Percentiles rank a stretch among this genome's conserved stretches.
Conservation (phyloP, 2,113 vertebrate genomes). For the human region DNA sequence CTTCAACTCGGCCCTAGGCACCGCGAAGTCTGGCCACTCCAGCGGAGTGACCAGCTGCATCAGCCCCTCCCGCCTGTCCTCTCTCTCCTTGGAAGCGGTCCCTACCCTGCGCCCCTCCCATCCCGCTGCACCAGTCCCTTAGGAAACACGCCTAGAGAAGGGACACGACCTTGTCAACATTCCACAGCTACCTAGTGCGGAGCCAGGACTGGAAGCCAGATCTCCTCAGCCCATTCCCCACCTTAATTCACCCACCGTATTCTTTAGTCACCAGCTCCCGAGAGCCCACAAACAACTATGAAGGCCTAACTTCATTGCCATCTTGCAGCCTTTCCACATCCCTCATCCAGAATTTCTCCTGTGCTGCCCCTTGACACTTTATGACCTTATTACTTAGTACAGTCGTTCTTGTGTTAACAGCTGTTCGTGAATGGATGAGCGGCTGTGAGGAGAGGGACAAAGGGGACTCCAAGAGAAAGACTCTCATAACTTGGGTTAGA, state of each 20-base stretch:
- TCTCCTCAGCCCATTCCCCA: not conserved
- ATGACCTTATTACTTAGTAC: not conserved
- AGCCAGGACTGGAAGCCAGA: not conserved
- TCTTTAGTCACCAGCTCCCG: not conserved
- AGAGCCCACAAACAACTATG: not conserved
- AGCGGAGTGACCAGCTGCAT: not conserved
- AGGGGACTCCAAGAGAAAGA: not conserved
- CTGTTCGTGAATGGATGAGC: not conserved
- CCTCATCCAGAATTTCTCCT: not conserved
- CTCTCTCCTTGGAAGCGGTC: not conserved
- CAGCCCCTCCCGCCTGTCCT: not conserved
- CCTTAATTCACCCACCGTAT: not conserved
- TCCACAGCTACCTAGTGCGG: not conserved
- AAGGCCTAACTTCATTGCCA: not conserved
- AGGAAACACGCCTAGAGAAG: not conserved
- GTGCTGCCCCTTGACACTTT: not conserved
- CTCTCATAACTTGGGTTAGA: not conserved
- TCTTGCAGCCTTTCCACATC: not conserved
- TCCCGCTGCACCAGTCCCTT: not conserved
- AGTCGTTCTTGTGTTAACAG: not conserved
- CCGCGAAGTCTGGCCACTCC: not conserved
- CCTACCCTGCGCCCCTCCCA: not conserved
- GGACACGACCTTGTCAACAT: not conserved
- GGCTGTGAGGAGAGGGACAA: not conserved
- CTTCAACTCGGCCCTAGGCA: not conserved